Base-by-base conservation (phyloP, 2,888 invertebrate species). In the Dichetophora obliterata region DNA sequence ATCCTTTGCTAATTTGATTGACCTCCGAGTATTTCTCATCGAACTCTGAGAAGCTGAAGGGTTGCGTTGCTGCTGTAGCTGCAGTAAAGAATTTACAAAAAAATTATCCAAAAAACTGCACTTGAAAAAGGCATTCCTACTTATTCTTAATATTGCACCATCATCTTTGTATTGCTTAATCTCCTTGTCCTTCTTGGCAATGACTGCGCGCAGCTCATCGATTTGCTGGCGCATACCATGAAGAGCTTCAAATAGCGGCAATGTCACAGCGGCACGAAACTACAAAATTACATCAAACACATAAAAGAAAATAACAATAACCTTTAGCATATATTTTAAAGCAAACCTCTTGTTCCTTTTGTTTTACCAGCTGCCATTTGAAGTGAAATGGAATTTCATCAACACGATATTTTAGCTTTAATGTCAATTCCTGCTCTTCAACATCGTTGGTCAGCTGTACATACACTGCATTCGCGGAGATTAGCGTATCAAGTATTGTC, bases 131-230 rank as follows among this genome's bases (percentile, higher is more conserved):
- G 57, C 24, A 9, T 43, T 19, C 14, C 79, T 80, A 88, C 89
- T 82, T 81, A 88, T 81, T 43, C 82, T 82, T 24, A 88, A 75
- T 24, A 82, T 69, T 19, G 82, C 83, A 5, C 87, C 88, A 69
- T 89, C 88, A 0, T 59, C 70, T 66, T 83, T 85, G 71, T 85
- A 89, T 70, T 89, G 87, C 2, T 82, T 79, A 1, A 89, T 80
- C 80, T 89, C 89, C 0, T 79, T 61, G 69, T 89, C 89, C 72
- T 89, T 89, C 66, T 85, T 85, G 1, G 77, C 78, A 9, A 88
- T 72, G 6, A 82, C 78, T 0, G 84, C 81, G 2, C 83, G 78
- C 31, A 88, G 75, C 22, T 82, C 78, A 1, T 79, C 77, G 8
- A 85, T 77, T 80, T 85, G 82, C 5, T 81, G 74, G 5, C 79